A percentile compares a stretch with the other conserved stretches of the same genome.
Evolutionary conservation across 2,113 vertebrate genomes (phyloP).

Genomic region (Tenebrosternarchus preto): DNA sequence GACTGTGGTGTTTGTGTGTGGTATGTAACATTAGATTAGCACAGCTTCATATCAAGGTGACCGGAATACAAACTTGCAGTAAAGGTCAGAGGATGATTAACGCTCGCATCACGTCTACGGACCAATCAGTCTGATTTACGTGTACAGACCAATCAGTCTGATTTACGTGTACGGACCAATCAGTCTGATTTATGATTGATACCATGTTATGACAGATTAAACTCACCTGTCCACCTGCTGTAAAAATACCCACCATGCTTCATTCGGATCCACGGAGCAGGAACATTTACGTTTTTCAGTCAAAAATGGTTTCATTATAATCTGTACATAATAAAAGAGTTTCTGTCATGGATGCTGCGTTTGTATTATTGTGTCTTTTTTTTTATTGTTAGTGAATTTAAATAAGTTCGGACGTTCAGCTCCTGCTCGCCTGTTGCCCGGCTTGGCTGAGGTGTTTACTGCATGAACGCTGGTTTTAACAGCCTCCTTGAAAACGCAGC

Average conservation of each 20-base stretch:
- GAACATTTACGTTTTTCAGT: no score
- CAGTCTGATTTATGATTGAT: neutral
- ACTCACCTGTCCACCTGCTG: neutral
- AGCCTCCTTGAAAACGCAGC: no score
- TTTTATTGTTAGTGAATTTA: no score
- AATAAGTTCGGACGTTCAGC: no score
- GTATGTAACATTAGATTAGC: neutral
- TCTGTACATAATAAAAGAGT: neutral
- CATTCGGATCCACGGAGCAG: neutral
- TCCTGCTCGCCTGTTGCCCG: no score
- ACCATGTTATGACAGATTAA: neutral
- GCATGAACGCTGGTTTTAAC: no score
- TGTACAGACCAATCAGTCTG: neutral
- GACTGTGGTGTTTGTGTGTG: neutral
- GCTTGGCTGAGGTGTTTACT: no score
- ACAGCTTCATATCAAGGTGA: neutral
- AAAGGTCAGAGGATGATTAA: neutral
- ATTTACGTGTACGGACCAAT: neutral
- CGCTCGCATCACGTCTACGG: neutral
- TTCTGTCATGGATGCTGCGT: neutral
- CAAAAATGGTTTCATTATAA: no score
- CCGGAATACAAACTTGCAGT: neutral
- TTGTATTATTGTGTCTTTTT: neutral
- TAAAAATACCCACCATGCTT: neutral
- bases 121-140: neutral